Evolutionary conservation across 2,113 vertebrate genomes (phyloP).

Genomic region (Pogonocichla stellata): DNA sequence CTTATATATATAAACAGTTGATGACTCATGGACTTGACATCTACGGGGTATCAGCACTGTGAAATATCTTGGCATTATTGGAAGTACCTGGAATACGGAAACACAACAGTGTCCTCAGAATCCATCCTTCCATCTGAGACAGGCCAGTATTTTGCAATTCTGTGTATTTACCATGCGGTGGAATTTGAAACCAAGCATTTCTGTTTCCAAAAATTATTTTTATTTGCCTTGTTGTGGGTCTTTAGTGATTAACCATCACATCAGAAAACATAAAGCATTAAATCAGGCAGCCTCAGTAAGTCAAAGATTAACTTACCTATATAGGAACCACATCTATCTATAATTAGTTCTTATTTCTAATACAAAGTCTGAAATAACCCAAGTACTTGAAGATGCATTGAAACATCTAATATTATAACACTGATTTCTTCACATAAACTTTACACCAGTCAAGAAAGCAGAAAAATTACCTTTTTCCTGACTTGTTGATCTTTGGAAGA

Average conservation of each 20-base stretch:
- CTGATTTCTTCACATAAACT: not conserved
- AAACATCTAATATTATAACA: not conserved
- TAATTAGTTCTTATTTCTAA: not conserved
- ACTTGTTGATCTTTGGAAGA: slow-evolving; percentile 89
- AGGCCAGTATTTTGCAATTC: not conserved
- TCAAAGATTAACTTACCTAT: not conserved
- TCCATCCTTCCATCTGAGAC: not conserved
- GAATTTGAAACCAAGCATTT: not conserved
- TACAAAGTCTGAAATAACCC: not conserved
- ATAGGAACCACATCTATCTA: not conserved
- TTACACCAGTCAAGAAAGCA: not conserved
- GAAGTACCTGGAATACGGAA: not conserved
- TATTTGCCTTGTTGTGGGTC: not conserved
- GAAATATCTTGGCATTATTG: not conserved
- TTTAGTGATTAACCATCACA: not conserved
- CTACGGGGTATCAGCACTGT: not conserved
- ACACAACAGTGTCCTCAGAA: not conserved
- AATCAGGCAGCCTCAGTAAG: not conserved
- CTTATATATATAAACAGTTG: not conserved
- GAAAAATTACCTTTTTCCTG: slow-evolving; percentile 88
- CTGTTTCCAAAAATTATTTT: not conserved
- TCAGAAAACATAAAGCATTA: not conserved
- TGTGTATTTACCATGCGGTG: not conserved
- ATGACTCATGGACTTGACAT: not conserved
- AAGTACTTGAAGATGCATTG: not conserved